These are phyloP conservation scores for Hydraecia micacea DNA, from an alignment of 2,888 invertebrate genomes.

Conservation along the genomic window DNA sequence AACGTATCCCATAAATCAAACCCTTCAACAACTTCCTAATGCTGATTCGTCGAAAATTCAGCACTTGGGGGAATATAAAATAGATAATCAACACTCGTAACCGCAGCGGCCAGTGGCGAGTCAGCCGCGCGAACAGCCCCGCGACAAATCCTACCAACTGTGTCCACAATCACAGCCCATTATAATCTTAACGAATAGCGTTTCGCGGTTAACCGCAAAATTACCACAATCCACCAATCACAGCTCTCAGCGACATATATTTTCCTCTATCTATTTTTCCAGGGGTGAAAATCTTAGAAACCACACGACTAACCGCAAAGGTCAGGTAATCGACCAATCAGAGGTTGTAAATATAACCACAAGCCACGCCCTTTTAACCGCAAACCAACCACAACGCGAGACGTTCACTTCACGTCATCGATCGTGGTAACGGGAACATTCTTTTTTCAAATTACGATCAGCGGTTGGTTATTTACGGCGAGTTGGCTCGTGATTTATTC, in stretches of 20 bases:
- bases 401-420: slow-evolving; percentile 86
- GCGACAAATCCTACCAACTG: slow-evolving; percentile 78
- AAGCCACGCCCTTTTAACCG: slow-evolving; percentile 92
- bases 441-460: slow-evolving; percentile 80
- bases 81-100: slow-evolving; percentile 65
- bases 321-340: slow-evolving; percentile 91
- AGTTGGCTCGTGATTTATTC: slow-evolving; percentile 64
- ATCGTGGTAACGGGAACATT: slow-evolving; percentile 80
- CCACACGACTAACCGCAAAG: slow-evolving; percentile 91
- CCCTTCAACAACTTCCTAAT: slow-evolving; percentile 52
- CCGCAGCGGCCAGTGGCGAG: slow-evolving; percentile 67
- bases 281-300: slow-evolving; percentile 90
- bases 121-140: slow-evolving; percentile 74
- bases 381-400: slow-evolving; percentile 91
- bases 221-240: slow-evolving; percentile 85
- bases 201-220: slow-evolving; percentile 89
- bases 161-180: slow-evolving; percentile 80
- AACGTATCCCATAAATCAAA: slow-evolving; percentile 28
- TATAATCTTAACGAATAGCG: slow-evolving; percentile 89
- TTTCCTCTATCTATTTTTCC: slow-evolving; percentile 89
- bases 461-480: slow-evolving; percentile 72
- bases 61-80: slow-evolving; percentile 63
- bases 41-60: slow-evolving; percentile 56
- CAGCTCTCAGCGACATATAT: slow-evolving; percentile 79
- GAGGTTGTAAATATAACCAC: slow-evolving; percentile 90